Evolutionary conservation across 2,888 invertebrate species (phyloP).

Genomic region (Folsomia candida): DNA sequence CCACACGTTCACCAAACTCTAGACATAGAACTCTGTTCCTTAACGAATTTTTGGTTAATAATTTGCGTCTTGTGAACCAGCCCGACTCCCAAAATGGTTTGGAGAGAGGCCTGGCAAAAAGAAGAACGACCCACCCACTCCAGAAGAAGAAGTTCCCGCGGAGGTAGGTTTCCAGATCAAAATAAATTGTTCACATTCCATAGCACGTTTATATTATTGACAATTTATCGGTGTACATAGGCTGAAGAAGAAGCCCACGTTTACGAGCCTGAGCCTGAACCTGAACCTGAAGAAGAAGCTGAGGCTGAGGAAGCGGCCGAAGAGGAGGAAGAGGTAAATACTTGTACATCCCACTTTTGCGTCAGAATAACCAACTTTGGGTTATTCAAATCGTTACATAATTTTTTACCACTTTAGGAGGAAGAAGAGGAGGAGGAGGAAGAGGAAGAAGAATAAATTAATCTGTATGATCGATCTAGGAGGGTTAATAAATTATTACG

Average conservation of each 20-base stretch:
- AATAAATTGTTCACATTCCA: background rate
- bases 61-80: too few species aligned
- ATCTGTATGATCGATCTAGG: constrained; percentile 33
- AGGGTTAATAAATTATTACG: constrained; percentile 10
- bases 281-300: constrained; percentile 27
- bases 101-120: constrained; percentile 93
- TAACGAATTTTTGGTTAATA: too few species aligned
- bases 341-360: background rate
- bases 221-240: too few species aligned
- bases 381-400: background rate
- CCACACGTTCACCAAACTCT: too few species aligned
- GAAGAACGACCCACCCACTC: constrained; percentile 72
- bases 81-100: constrained; percentile 93
- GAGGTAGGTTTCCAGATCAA: constrained; percentile 1
- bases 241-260: constrained; percentile 26
- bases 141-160: constrained; percentile 3
- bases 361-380: background rate
- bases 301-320: constrained; percentile 21
- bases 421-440: constrained; percentile 35
- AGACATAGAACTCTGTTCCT: too few species aligned
- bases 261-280: constrained; percentile 25
- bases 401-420: constrained; percentile 15
- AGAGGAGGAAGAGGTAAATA: constrained; percentile 20
- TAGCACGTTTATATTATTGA: too few species aligned
- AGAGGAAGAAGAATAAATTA: constrained; percentile 22